A percentile compares a stretch with the other conserved stretches of the same genome.
Conservation (phyloP, 2,888 invertebrate species). For the Serrognathus titanus region DNA sequence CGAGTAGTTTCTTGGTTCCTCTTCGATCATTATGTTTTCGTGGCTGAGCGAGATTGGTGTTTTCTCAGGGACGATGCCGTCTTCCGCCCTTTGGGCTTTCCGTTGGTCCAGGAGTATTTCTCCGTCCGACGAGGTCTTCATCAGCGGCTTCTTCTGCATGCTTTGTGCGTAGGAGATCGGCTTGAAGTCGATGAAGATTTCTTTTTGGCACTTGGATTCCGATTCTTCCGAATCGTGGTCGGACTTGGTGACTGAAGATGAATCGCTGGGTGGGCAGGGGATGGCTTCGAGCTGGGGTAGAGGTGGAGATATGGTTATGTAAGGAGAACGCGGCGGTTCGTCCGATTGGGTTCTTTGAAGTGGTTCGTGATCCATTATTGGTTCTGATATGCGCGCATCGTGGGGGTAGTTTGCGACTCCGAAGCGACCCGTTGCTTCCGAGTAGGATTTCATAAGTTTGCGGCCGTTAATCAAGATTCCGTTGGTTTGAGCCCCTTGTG, state of each 20-base stretch:
- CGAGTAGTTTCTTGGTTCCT: conserved; percentile 34
- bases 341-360: conserved; percentile 82
- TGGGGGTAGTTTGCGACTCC: conserved; percentile 43
- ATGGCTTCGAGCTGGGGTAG: conserved; percentile 17
- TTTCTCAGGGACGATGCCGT: conserved; percentile 49
- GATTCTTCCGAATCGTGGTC: conserved; percentile 45
- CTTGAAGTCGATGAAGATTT: conserved; percentile 86
- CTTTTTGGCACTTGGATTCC: conserved; percentile 66
- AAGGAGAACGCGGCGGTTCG: conserved; percentile 76
- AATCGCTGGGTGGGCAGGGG: conserved; percentile 42
- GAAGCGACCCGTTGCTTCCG: conserved; percentile 64
- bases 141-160: conserved; percentile 53
- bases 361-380: conserved; percentile 63
- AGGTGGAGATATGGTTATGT: conserved; percentile 58
- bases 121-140: conserved; percentile 78
- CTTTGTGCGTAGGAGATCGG: conserved; percentile 65
- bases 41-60: conserved; percentile 59
- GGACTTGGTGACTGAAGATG: conserved; percentile 41
- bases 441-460: conserved; percentile 78
- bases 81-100: conserved; percentile 51
- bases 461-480: conserved; percentile 68
- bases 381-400: conserved; percentile 32
- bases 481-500: conserved; percentile 87
- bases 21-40: conserved; percentile 53
- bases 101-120: conserved; percentile 66